phyloP scores from a whole-genome alignment of 2,797 vertebrate genomes.

The Denticeps clupeoides region DNA sequence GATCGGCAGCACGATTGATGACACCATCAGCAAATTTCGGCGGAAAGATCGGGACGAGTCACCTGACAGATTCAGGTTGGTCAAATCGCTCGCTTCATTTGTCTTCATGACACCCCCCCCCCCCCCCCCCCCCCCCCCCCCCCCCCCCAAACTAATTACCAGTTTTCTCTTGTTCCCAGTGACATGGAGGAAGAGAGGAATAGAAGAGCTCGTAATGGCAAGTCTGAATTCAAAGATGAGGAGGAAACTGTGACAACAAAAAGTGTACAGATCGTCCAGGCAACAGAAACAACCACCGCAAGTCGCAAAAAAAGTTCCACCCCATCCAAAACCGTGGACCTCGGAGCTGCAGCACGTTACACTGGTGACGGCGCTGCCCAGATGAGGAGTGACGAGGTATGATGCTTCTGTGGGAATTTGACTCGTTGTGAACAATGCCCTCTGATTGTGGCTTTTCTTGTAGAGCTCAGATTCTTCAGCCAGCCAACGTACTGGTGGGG shows the following conservation, averaged over 20 bases:
- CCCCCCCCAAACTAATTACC: no score
- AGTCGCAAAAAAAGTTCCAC: constrained; percentile 81
- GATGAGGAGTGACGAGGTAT: constrained; percentile 63
- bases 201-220: constrained; percentile 64
- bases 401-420: no score
- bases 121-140: background rate
- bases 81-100: no score
- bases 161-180: constrained; percentile 43
- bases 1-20: constrained; percentile 94
- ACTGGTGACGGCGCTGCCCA: constrained; percentile 72
- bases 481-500: constrained; percentile 63
- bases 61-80: constrained; percentile 86
- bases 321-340: constrained; percentile 86
- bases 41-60: constrained; percentile 93
- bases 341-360: constrained; percentile 90
- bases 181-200: constrained; percentile 76
- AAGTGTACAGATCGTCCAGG: constrained; percentile 85
- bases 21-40: constrained; percentile 90
- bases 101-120: no score
- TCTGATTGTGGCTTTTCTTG: no score
- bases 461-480: constrained; percentile 57
- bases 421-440: no score
- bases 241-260: constrained; percentile 90
- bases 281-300: constrained; percentile 86
- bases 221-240: constrained; percentile 86